Conservation (phyloP, 2,888 invertebrate species). For the Troides helena region DNA sequence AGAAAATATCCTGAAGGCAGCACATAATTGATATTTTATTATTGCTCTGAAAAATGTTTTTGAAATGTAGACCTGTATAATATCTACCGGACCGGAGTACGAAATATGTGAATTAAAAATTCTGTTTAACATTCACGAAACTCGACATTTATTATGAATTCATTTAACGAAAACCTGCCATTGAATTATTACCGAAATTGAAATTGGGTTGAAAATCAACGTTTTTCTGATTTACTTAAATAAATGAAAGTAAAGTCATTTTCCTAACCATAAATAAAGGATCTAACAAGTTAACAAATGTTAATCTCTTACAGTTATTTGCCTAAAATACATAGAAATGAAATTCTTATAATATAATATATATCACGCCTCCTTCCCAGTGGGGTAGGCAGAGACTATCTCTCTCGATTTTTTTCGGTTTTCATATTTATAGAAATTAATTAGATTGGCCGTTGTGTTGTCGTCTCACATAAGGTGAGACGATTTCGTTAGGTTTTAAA, state of each 20-base stretch:
- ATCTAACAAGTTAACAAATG: too few relatives aligned
- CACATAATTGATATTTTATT: constrained; percentile 9
- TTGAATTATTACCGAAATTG: not conserved
- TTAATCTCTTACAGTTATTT: too few relatives aligned
- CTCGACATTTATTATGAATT: not conserved
- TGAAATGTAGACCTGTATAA: constrained; percentile 5
- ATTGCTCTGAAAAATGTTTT: not conserved
- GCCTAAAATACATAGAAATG: too few relatives aligned
- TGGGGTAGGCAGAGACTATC: too few relatives aligned
- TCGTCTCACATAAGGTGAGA: not conserved
- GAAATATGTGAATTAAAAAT: not conserved
- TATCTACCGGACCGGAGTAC: not conserved
- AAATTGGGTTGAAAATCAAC: too few relatives aligned
- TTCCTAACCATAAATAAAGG: too few relatives aligned
- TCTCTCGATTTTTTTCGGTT: too few relatives aligned
- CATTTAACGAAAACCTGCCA: not conserved
- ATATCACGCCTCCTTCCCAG: too few relatives aligned
- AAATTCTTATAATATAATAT: too few relatives aligned
- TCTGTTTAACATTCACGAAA: not conserved
- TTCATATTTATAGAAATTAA: not conserved
- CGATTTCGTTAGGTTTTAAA: not conserved
- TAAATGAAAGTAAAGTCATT: too few relatives aligned
- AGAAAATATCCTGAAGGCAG: not conserved
- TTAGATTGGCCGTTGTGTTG: not conserved
- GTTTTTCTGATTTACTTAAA: too few relatives aligned